Conservation (phyloP, 2,797 vertebrate genomes). For the Anolis apletophallus region DNA sequence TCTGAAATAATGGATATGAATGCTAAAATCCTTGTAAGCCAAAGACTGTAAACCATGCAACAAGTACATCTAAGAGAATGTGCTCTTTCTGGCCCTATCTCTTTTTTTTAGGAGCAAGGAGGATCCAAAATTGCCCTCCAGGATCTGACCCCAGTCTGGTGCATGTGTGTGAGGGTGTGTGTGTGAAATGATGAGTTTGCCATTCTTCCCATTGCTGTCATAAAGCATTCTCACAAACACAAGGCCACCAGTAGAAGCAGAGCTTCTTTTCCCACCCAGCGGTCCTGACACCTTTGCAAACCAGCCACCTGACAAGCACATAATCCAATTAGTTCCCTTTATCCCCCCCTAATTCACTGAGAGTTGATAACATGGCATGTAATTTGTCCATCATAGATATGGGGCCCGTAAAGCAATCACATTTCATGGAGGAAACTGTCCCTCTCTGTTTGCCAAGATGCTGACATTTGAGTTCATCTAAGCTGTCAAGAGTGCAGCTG, state of each 20-base stretch:
- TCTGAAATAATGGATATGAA: background rate
- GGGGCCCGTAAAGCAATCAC: slow-evolving; percentile 50
- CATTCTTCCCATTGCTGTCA: background rate
- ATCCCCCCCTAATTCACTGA: slow-evolving; percentile 53
- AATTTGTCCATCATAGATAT: slow-evolving; percentile 56
- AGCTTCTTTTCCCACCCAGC: background rate
- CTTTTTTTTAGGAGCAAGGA: background rate
- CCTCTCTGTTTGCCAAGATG: slow-evolving; percentile 26
- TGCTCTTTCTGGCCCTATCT: background rate
- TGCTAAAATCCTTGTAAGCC: background rate
- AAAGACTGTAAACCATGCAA: background rate
- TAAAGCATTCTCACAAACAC: background rate
- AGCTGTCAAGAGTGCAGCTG: slow-evolving; percentile 33
- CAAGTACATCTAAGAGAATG: background rate
- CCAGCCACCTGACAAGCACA: slow-evolving; percentile 61
- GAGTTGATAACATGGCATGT: slow-evolving; percentile 50
- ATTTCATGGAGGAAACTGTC: slow-evolving; percentile 41
- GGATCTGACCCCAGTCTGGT: background rate
- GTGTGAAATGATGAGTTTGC: too few relatives aligned
- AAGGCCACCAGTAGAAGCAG: background rate
- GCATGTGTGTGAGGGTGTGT: too few relatives aligned
- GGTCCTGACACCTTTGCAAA: slow-evolving; percentile 32
- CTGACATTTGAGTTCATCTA: slow-evolving; percentile 33
- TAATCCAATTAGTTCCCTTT: slow-evolving; percentile 60
- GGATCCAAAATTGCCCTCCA: background rate